Evolutionary conservation across 1,140 invertebrate species (phyloP).

Genomic region (Bombus huntii): DNA sequence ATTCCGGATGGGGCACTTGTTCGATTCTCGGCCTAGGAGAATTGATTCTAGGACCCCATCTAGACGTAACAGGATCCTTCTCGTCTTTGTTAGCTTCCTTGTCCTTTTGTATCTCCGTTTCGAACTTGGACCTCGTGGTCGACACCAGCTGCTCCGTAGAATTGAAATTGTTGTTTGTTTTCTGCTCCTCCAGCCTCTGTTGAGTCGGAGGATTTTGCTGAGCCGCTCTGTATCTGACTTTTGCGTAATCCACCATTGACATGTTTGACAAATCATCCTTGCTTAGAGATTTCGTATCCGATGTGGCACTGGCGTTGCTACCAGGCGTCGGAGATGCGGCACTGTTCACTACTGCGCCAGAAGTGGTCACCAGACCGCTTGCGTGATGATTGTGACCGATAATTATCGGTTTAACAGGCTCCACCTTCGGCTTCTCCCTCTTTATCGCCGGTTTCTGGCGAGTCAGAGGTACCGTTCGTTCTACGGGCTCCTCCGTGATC

Average conservation of each 20-base stretch:
- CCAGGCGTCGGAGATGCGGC: slow-evolving; percentile 55
- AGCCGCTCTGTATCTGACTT: slow-evolving; percentile 85
- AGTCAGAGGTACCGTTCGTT: slow-evolving; percentile 40
- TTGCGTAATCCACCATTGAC: slow-evolving; percentile 86
- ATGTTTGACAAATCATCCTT: slow-evolving; percentile 76
- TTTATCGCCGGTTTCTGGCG: slow-evolving; percentile 76
- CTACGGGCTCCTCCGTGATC: slow-evolving; percentile 83
- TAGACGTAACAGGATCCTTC: slow-evolving; percentile 79
- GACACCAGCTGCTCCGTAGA: slow-evolving; percentile 72
- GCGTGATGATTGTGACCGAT: slow-evolving; percentile 70
- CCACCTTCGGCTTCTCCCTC: slow-evolving; percentile 76
- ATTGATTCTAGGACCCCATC: slow-evolving; percentile 78
- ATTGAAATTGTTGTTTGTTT: slow-evolving; percentile 68
- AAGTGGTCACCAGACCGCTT: slow-evolving; percentile 66
- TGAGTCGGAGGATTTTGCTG: slow-evolving; percentile 82
- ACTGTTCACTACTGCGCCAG: slow-evolving; percentile 75
- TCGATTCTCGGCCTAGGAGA: slow-evolving; percentile 76
- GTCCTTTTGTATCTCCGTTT: slow-evolving; percentile 61
- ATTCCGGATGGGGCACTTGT: slow-evolving; percentile 86
- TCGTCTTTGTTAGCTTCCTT: slow-evolving; percentile 78
- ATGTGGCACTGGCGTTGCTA: slow-evolving; percentile 48
- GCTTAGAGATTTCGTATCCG: slow-evolving; percentile 61
- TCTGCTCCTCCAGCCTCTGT: slow-evolving; percentile 84
- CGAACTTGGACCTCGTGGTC: slow-evolving; percentile 74
- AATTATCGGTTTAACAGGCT: slow-evolving; percentile 75